These are phyloP conservation scores for Platysteira castanea DNA, from an alignment of 2,113 vertebrate genomes.

Conservation along the genomic window DNA sequence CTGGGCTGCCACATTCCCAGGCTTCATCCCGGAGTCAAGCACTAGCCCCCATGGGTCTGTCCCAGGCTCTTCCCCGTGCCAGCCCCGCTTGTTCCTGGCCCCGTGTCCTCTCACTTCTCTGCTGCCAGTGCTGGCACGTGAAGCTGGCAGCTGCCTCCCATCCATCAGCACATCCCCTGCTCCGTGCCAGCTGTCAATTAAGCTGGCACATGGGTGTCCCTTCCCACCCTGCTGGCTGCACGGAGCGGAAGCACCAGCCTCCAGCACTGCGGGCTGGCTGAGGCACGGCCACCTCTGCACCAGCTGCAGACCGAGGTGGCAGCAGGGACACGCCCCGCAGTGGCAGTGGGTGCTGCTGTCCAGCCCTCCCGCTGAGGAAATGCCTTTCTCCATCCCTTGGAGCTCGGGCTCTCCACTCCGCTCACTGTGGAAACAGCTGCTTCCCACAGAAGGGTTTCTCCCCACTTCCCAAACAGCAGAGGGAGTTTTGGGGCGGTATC, in stretches of 20 bases:
- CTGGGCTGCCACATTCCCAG: neutral
- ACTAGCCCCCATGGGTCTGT: neutral
- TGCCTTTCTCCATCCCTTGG: neutral
- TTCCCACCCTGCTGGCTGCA: neutral
- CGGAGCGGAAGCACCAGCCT: neutral
- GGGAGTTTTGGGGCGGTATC: neutral
- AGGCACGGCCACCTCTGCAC: neutral
- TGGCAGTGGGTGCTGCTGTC: neutral
- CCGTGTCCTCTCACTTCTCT: neutral
- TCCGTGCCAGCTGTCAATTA: neutral
- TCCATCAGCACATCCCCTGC: neutral
- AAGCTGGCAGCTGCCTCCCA: neutral
- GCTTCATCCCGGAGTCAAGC: neutral
- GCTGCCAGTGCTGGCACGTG: neutral
- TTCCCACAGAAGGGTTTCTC: neutral
- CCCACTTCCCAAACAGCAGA: neutral
- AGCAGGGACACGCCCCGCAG: neutral
- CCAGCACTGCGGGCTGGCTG: neutral
- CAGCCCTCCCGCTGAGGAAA: neutral
- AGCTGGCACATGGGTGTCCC: neutral
- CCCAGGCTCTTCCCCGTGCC: neutral
- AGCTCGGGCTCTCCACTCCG: neutral
- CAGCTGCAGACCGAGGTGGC: neutral
- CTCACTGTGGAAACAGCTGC: neutral
- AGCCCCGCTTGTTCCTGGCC: neutral